A percentile compares a stretch with the other conserved stretches of the same genome.
Conservation (phyloP, 2,888 invertebrate species). For the Melipona beecheii region DNA sequence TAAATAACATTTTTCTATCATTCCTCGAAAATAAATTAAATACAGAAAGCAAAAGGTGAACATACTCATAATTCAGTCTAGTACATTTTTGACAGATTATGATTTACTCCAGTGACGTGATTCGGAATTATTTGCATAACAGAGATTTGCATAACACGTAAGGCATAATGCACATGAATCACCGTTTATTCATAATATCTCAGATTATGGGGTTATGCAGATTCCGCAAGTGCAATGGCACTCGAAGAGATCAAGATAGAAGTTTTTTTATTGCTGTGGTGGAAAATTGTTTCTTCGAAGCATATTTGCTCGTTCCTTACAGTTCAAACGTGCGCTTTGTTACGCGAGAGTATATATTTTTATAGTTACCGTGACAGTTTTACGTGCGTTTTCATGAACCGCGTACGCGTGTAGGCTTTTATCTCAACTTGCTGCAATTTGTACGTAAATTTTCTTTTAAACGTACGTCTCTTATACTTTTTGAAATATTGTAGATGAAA, state of each 20-base stretch:
- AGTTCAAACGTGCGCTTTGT: conserved; percentile 6
- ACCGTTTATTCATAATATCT: conserved; percentile 48
- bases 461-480: neutral
- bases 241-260: conserved; percentile 41
- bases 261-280: conserved; percentile 40
- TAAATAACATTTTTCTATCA: too few species aligned
- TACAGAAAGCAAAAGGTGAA: neutral
- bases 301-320: neutral
- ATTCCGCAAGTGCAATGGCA: conserved; percentile 32
- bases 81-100: conserved; percentile 31
- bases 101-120: conserved; percentile 39
- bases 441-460: neutral
- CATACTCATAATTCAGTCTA: neutral
- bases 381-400: neutral
- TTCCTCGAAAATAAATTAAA: too few species aligned
- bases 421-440: neutral
- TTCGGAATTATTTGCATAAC: conserved; percentile 21
- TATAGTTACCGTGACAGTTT: neutral
- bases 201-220: conserved; percentile 51
- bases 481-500: neutral
- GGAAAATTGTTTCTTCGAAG: conserved; percentile 20
- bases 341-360: conserved; percentile 12
- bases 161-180: conserved; percentile 44
- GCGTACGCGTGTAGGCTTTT: conserved; percentile 6
- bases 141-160: conserved; percentile 54